Evolutionary conservation across 2,797 vertebrate genomes (phyloP), one percentile per base, ranked within the genome.

Genomic region (Lepilemur ruficaudatus): DNA sequence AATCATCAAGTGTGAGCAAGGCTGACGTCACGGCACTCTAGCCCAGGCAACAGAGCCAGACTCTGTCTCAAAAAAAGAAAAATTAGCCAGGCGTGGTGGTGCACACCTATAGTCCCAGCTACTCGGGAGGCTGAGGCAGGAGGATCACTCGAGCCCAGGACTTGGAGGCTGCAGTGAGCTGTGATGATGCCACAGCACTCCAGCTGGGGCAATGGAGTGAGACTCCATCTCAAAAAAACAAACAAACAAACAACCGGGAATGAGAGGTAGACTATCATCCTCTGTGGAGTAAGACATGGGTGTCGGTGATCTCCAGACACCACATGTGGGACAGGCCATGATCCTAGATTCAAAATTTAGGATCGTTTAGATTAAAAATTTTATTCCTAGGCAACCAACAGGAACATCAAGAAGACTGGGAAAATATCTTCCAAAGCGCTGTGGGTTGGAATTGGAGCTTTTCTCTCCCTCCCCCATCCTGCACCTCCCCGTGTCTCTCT

Each of bases 241-340:
- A 17, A 30, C 30, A 15, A 15, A 63, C 32, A 63, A 32, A 57
- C 55, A 17, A 65, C 32, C 2, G 4, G 63, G 63, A 0, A 81
- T 0, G 0, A 0, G 6, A 65, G 28, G 35, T 5, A 8, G 30
- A 28, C 5, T n/a, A 0, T 1, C 0, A 4, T 22, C 18, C 30
- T 48, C n/a, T 18, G 4, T 0, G 4, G 7, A 55, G 0, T 1
- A 48, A 81, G 38, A 18, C 5, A 1, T 38, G 1, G 13, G 3
- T 5, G 30, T 1, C 5, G 11, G 15, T 1, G 12, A 35, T 9
- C 35, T 4, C 17, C 32, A 25, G 6, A 6, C 69, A 6, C 69
- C 2, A 7, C 4, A 57, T 7, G 11, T 14, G 13, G 55, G 57
- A 14, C n/a, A 41, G 28, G 59, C 65, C 11, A 0, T 13, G 32